Percentiles rank a stretch among this genome's conserved stretches.
These are phyloP conservation scores for Leuctra nigra DNA, from an alignment of 2,888 invertebrate genomes.

Conservation along the genomic window DNA sequence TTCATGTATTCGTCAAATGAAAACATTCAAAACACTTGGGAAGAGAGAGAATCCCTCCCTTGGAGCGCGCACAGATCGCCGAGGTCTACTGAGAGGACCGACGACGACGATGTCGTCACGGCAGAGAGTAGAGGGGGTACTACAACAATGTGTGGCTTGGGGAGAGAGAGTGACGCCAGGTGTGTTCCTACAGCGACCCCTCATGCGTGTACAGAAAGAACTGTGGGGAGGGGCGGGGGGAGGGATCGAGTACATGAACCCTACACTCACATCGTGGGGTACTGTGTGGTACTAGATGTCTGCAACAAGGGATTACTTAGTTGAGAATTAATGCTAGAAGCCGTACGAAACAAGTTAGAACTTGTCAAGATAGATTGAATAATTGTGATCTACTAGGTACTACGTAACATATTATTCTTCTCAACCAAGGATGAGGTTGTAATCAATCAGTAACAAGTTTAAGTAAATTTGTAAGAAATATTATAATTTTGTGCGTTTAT, in stretches of 20 bases:
- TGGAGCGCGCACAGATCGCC: neutral
- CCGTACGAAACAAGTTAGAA: too few species aligned
- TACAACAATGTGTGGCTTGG: conserved; percentile 13
- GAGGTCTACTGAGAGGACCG: neutral
- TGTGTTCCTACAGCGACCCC: conserved; percentile 21
- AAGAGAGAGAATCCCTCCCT: neutral
- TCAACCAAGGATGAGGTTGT: too few species aligned
- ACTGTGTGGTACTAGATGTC: too few species aligned
- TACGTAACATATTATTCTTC: too few species aligned
- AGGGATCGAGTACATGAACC: conserved; percentile 13
- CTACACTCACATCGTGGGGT: neutral
- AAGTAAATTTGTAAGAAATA: too few species aligned
- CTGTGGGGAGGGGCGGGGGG: neutral
- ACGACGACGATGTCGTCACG: conserved; percentile 5
- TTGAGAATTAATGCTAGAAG: too few species aligned
- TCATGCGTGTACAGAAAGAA: conserved; percentile 10
- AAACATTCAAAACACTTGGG: neutral
- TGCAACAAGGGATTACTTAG: too few species aligned
- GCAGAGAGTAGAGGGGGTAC: neutral
- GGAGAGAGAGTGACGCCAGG: conserved; percentile 23
- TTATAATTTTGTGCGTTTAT: too few species aligned
- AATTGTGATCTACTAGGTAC: too few species aligned
- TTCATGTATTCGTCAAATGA: neutral
- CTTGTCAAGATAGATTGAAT: too few species aligned
- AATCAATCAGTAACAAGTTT: too few species aligned